These are phyloP conservation scores for Formicarius rufipectus DNA, from an alignment of 2,113 vertebrate genomes.

Conservation along the genomic window DNA sequence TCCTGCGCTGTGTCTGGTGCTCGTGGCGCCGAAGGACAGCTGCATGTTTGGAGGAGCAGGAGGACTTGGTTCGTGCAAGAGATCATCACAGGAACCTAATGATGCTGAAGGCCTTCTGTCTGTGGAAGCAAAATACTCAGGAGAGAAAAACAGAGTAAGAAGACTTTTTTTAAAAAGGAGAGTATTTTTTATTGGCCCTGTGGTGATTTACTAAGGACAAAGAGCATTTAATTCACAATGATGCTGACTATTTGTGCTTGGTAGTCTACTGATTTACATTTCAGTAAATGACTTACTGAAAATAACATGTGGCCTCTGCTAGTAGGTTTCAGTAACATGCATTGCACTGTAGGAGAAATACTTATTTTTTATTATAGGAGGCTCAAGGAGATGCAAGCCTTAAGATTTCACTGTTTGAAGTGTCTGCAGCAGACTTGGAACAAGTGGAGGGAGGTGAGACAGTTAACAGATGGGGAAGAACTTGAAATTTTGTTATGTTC, in stretches of 20 bases:
- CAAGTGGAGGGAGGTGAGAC: conserved; percentile 76
- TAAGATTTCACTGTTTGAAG: conserved; percentile 12
- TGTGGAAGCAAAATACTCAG: conserved; percentile 66
- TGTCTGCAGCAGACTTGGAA: conserved; percentile 65
- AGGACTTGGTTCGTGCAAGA: conserved; percentile 24
- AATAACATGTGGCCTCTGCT: background rate
- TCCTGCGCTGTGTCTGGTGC: conserved; percentile 72
- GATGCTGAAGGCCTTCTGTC: conserved; percentile 46
- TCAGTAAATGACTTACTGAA: background rate
- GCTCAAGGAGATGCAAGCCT: conserved; percentile 27
- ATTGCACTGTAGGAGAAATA: background rate
- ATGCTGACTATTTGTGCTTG: background rate
- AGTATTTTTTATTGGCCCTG: background rate
- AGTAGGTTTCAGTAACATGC: background rate
- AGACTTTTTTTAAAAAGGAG: background rate
- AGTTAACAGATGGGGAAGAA: background rate
- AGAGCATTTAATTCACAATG: background rate
- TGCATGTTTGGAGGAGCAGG: background rate
- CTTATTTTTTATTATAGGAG: conserved; percentile 57
- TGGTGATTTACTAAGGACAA: background rate
- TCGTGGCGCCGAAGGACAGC: conserved; percentile 71
- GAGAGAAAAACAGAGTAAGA: conserved; percentile 67
- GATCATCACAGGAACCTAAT: background rate
- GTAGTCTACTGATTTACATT: background rate
- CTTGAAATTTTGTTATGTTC: background rate